Percentiles rank a stretch among this genome's conserved stretches.
Conservation (phyloP, 2,797 vertebrate genomes). For the Paedocypris micromegethes region DNA sequence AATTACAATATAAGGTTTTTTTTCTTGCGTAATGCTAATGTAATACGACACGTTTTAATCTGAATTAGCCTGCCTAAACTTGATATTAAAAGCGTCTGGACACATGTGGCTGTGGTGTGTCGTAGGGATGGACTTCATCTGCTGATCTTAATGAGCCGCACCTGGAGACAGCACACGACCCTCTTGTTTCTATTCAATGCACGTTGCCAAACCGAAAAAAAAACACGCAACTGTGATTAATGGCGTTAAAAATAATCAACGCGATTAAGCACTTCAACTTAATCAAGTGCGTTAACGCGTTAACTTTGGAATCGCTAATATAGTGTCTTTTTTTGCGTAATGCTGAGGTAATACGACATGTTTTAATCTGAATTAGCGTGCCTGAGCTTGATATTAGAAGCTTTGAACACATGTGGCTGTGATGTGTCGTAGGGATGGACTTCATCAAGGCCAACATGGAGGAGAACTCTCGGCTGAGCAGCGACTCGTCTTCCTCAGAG, state of each 20-base stretch:
- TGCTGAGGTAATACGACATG: neutral
- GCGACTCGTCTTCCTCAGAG: neutral
- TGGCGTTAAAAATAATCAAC: no score
- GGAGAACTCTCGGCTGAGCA: neutral
- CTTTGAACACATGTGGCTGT: constrained; percentile 1
- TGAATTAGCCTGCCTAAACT: neutral
- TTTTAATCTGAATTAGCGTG: neutral
- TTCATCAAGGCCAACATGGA: constrained; percentile 3
- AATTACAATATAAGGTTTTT: no score
- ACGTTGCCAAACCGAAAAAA: no score
- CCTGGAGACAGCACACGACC: no score
- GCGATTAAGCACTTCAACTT: no score
- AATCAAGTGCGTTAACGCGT: no score
- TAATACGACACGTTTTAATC: neutral
- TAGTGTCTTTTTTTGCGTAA: no score
- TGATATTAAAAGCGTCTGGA: neutral
- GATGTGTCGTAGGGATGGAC: neutral
- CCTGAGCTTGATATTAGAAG: neutral
- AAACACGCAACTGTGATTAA: no score
- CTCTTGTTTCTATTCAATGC: no score
- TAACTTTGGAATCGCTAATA: no score
- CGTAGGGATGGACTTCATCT: constrained; percentile 2
- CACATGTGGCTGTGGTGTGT: constrained; percentile 1
- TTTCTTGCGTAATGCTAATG: neutral
- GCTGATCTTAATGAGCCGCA: no score